Base-by-base conservation (phyloP, 2,888 invertebrate species). In the Endotricha flammealis region DNA sequence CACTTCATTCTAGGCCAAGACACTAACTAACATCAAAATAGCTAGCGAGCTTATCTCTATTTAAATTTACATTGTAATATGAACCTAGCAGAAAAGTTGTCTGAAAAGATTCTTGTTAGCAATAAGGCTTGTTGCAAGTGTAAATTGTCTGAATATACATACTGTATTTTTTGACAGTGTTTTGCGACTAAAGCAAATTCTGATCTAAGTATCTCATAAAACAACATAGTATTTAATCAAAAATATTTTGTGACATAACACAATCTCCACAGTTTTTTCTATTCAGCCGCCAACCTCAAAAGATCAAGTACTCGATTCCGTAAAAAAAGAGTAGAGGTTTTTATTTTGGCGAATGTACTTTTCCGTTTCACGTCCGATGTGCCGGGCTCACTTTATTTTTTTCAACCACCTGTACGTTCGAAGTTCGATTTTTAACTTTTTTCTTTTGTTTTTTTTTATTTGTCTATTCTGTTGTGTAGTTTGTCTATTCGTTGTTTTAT, bases 281-380 rank as follows among this genome's bases (percentile, higher is more conserved):
- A 46, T 58, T 46, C 57, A 41, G 35, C 49, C 57, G 52, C 63
- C 61, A 56, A 66, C 54, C 53, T 57, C 70, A 72, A 77, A 80
- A 79, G 78, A 80, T 78, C 79, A 78, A 80, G 80, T 78, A 68
- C 73, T 55, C 58, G 57, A 50, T 61, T 52, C 55, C 53, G 58
- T 60, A 61, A 56, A 69, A 65, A 68, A 59, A 64, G 67, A 62
- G 54, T 54, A 69, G n/a, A n/a, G n/a, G 64, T 81, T 80, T 79
- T 80, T 77, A 76, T 79, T 74, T 70, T 60, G 54, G 57, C 62
- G 63, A 69, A 57, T 68, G 64, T 66, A 70, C 71, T 72, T 74
- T 76, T 78, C 74, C 77, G 74, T 66, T 71, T 55, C 41, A 49
- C 27, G 27, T 35, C 60, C 56, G 48, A 53, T 41, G 50, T 55